phyloP scores from a whole-genome alignment of 2,888 invertebrate genomes.

The Matsumyia berberina region DNA sequence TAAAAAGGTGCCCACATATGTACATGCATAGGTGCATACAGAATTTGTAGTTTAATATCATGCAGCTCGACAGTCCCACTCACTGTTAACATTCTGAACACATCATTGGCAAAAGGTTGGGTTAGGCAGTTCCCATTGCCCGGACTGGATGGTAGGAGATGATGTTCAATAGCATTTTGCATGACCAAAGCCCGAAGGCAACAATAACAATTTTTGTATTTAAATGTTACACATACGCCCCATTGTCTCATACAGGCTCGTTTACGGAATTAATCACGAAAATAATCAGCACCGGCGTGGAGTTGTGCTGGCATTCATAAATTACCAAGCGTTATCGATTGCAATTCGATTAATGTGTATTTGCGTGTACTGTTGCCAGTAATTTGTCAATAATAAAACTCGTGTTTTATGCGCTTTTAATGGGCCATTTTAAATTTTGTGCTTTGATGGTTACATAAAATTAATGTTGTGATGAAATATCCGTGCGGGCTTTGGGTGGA shows the following conservation, averaged over 20 bases:
- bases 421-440: constrained; percentile 11
- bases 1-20: constrained; percentile 5
- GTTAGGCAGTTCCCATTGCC: constrained; percentile 38
- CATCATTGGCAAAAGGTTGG: constrained; percentile 39
- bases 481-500: neutral
- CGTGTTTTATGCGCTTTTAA: constrained; percentile 39
- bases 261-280: constrained; percentile 40
- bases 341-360: constrained; percentile 42
- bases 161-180: constrained; percentile 21
- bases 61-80: constrained; percentile 21
- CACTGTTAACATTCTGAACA: constrained; percentile 58
- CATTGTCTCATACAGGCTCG: constrained; percentile 24
- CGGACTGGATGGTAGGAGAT: constrained; percentile 2
- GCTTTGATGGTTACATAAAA: constrained; percentile 14
- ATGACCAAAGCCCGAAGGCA: constrained; percentile 1
- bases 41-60: constrained; percentile 32
- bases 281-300: constrained; percentile 15
- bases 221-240: constrained; percentile 60
- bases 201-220: neutral
- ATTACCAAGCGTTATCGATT: constrained; percentile 44
- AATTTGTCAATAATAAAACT: constrained; percentile 40
- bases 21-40: constrained; percentile 8
- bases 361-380: constrained; percentile 17
- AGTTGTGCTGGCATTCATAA: constrained; percentile 26
- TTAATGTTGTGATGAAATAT: neutral